phyloP scores from a whole-genome alignment of 2,888 invertebrate species.

The Sphaerophoria rueppellii region DNA sequence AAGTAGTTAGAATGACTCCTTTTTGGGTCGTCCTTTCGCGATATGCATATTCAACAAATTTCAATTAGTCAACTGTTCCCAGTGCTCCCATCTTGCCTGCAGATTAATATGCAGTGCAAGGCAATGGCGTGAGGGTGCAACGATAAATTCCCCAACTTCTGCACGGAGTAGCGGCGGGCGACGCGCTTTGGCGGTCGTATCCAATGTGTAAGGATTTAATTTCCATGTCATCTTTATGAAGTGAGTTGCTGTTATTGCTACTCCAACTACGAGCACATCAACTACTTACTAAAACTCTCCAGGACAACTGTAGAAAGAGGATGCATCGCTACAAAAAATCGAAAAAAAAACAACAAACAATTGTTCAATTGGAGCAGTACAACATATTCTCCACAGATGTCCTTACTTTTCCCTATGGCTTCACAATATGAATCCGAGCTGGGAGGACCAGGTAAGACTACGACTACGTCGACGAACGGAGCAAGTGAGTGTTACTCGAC shows the following conservation, averaged over 20 bases:
- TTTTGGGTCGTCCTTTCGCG: slow-evolving; percentile 21
- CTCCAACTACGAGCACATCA: not conserved
- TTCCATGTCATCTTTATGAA: slow-evolving; percentile 70
- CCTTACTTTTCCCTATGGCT: slow-evolving; percentile 28
- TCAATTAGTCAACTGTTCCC: slow-evolving; percentile 64
- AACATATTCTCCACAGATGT: slow-evolving; percentile 64
- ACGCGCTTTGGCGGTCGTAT: slow-evolving; percentile 4
- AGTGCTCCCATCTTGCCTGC: not conserved
- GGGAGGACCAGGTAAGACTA: slow-evolving; percentile 57
- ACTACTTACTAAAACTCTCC: not conserved
- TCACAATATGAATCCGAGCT: not conserved
- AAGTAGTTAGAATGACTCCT: not conserved
- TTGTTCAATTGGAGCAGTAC: slow-evolving; percentile 63
- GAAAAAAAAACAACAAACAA: slow-evolving; percentile 50
- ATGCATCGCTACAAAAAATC: not conserved
- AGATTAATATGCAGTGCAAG: slow-evolving; percentile 51
- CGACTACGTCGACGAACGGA: slow-evolving; percentile 11
- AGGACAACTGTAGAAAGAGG: not conserved
- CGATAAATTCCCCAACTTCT: too few species aligned
- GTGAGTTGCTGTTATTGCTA: slow-evolving; percentile 34
- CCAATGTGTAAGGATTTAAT: slow-evolving; percentile 68
- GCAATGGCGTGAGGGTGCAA: not conserved
- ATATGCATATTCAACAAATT: slow-evolving; percentile 68
- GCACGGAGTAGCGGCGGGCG: too few species aligned
- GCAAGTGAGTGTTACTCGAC: slow-evolving; percentile 64